Evolutionary conservation across 2,113 vertebrate genomes (phyloP).

Genomic region (Pitta sordida): DNA sequence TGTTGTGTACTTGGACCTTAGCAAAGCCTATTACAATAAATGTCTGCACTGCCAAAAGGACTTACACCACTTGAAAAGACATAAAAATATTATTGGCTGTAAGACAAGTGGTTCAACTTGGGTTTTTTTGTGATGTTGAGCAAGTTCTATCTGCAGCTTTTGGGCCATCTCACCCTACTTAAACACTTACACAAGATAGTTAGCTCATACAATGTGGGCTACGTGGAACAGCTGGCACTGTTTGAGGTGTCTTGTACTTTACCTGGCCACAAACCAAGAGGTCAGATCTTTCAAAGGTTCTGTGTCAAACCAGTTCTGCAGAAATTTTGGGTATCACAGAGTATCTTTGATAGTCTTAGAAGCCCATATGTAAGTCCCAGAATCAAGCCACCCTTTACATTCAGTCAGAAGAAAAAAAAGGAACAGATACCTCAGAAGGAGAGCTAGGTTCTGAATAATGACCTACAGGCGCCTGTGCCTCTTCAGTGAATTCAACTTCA

Average conservation of each 20-base stretch:
- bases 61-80: neutral
- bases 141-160: neutral
- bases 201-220: neutral
- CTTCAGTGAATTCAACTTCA: neutral
- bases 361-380: neutral
- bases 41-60: neutral
- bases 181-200: fast-evolving
- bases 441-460: neutral
- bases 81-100: neutral
- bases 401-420: neutral
- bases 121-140: neutral
- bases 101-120: neutral
- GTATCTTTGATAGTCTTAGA: neutral
- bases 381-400: neutral
- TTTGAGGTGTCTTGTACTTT: neutral
- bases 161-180: neutral
- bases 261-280: neutral
- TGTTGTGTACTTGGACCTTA: too few relatives aligned
- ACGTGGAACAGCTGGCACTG: neutral
- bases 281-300: neutral
- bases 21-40: neutral
- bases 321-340: neutral
- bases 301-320: neutral
- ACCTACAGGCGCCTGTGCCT: neutral
- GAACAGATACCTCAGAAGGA: neutral